Conservation (phyloP, 1,140 invertebrate genomes). For the Brachionus plicatilis region DNA sequence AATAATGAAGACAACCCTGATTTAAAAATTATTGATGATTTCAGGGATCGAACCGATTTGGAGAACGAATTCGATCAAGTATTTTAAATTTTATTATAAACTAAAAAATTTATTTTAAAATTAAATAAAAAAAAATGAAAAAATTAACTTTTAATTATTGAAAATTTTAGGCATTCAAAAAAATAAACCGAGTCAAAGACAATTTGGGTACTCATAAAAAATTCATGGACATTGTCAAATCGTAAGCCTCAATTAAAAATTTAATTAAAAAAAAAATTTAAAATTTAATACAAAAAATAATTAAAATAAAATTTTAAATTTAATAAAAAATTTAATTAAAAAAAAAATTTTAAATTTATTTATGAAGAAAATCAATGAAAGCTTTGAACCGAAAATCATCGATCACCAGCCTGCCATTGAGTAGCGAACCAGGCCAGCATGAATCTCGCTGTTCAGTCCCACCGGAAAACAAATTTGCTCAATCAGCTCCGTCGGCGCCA, state of each 20-base stretch:
- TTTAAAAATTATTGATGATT: slow-evolving; percentile 5
- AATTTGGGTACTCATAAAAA: slow-evolving; percentile 34
- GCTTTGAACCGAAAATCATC: slow-evolving; percentile 31
- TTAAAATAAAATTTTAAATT: too few relatives aligned
- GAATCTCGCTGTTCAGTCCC: neutral
- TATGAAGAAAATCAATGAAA: slow-evolving; percentile 27
- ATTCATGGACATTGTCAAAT: slow-evolving; percentile 40
- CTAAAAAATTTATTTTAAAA: too few relatives aligned
- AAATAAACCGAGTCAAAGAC: slow-evolving; percentile 31
- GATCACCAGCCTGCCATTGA: neutral
- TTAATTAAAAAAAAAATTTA: neutral
- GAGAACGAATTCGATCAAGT: slow-evolving; percentile 30
- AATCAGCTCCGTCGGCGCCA: neutral
- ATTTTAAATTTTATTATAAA: neutral
- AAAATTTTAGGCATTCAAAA: slow-evolving; percentile 8
- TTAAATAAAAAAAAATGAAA: too few relatives aligned
- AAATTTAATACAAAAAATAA: too few relatives aligned
- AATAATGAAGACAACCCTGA: neutral
- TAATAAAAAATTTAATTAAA: neutral
- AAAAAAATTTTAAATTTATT: neutral
- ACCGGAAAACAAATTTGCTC: neutral
- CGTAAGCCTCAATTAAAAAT: neutral
- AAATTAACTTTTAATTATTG: neutral
- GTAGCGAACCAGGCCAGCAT: neutral
- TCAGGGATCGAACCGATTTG: slow-evolving; percentile 1